Conservation (phyloP, 2,113 vertebrate species). For the Orcinus orca region DNA sequence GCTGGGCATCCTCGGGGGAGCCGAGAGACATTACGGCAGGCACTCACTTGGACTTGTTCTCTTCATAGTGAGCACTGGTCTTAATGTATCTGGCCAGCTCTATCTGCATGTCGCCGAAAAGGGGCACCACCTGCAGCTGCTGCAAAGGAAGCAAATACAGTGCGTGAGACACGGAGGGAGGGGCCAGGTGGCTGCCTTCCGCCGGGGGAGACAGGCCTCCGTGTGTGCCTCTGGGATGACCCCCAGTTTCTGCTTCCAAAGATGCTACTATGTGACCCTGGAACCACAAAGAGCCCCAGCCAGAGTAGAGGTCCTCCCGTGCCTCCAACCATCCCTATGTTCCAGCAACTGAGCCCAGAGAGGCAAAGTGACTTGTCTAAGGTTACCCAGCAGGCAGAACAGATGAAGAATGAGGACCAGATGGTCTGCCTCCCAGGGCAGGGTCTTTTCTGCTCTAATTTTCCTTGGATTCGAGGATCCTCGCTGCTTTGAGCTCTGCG, state of each 20-base stretch:
- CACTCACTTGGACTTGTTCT: conserved; percentile 99
- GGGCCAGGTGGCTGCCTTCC: fast-evolving
- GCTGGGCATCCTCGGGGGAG: conserved; percentile 79
- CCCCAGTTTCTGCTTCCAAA: not conserved
- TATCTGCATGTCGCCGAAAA: conserved; percentile 99
- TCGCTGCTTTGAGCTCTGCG: not conserved
- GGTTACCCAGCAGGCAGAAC: not conserved
- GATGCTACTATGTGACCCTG: not conserved
- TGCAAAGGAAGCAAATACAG: conserved; percentile 81
- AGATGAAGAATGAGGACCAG: not conserved
- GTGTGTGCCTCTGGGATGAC: not conserved
- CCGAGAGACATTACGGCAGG: conserved; percentile 91
- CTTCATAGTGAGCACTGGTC: conserved; percentile 99
- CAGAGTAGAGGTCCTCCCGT: not conserved
- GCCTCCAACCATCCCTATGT: not conserved
- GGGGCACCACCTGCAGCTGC: conserved; percentile 98
- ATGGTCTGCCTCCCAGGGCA: not conserved
- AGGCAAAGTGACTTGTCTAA: not conserved
- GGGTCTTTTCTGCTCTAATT: not conserved
- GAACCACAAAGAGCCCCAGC: not conserved
- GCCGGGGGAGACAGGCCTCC: not conserved
- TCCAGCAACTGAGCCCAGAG: not conserved
- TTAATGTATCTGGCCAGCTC: conserved; percentile 99
- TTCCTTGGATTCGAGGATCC: not conserved
- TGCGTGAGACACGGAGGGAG: not conserved